Evolutionary conservation across 2,113 vertebrate species (phyloP).

Genomic region (Ameiurus melas): DNA sequence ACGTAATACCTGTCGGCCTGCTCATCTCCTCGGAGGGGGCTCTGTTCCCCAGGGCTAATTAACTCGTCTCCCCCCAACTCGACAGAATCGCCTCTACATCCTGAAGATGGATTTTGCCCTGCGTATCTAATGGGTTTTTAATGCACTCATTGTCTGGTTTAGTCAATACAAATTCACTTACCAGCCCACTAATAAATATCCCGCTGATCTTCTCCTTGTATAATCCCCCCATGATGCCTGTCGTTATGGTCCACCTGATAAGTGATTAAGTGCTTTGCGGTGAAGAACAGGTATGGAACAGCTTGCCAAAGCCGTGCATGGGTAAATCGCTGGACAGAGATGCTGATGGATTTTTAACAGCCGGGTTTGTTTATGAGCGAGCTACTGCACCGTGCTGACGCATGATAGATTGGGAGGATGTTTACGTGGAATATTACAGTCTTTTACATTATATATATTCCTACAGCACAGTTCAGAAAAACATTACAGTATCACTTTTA

Average conservation of each 20-base stretch:
- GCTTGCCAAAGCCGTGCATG: background rate
- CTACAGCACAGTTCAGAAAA: background rate
- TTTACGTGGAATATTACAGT: background rate
- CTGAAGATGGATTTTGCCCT: constrained; percentile 43
- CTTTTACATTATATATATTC: background rate
- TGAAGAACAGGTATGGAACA: constrained; percentile 31
- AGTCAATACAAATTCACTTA: constrained; percentile 61
- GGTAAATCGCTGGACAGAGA: constrained; percentile 19
- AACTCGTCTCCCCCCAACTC: background rate
- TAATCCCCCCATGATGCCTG: constrained; percentile 37
- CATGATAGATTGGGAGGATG: background rate
- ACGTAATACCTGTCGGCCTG: constrained; percentile 34
- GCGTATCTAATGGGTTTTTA: constrained; percentile 58
- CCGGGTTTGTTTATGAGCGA: constrained; percentile 37
- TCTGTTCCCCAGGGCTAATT: constrained; percentile 32
- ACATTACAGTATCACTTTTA: background rate
- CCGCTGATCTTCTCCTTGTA: constrained; percentile 44
- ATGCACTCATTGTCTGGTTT: constrained; percentile 55
- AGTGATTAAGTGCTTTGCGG: constrained; percentile 48
- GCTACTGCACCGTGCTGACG: background rate
- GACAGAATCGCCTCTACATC: constrained; percentile 35
- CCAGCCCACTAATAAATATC: constrained; percentile 53
- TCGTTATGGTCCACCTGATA: constrained; percentile 43
- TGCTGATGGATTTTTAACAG: constrained; percentile 55
- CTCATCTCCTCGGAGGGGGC: constrained; percentile 18